Evolutionary conservation across 2,888 invertebrate genomes (phyloP).

Genomic region (Drosophila glabriapex): DNA sequence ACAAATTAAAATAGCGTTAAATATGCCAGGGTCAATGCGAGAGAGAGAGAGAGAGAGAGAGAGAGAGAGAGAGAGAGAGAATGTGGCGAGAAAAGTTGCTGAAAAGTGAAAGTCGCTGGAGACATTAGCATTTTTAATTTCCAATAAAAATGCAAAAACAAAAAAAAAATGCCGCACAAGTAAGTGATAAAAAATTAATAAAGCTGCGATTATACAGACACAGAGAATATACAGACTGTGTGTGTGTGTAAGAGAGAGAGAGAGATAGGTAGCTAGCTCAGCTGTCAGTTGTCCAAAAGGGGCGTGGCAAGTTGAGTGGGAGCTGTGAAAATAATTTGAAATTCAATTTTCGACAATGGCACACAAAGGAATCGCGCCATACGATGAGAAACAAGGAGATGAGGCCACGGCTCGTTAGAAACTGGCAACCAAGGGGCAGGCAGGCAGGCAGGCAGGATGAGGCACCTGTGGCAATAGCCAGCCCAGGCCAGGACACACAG

Average conservation of each 20-base stretch:
- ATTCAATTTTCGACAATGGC: conserved; percentile 81
- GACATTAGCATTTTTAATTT: conserved; percentile 80
- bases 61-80: neutral
- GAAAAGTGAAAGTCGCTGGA: conserved; percentile 54
- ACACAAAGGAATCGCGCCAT: conserved; percentile 74
- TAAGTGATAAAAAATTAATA: conserved; percentile 81
- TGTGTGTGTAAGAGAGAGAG: neutral
- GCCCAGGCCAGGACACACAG: neutral
- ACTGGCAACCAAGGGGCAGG: conserved; percentile 46
- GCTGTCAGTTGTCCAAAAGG: conserved; percentile 56
- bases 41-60: neutral
- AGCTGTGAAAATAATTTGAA: conserved; percentile 81
- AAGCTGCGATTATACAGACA: conserved; percentile 77
- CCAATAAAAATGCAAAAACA: conserved; percentile 78
- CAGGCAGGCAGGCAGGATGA: conserved; percentile 12
- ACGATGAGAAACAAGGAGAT: conserved; percentile 19
- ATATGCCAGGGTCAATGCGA: conserved; percentile 20
- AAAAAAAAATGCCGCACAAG: conserved; percentile 72
- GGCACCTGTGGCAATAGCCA: conserved; percentile 57
- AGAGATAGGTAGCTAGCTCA: conserved; percentile 46
- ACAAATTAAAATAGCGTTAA: conserved; percentile 76
- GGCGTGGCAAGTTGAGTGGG: conserved; percentile 47
- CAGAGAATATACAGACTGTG: neutral
- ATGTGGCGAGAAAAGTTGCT: conserved; percentile 14
- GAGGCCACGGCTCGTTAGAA: conserved; percentile 66